Conservation (phyloP, 2,888 invertebrate genomes). For the Alsophila aescularia region DNA sequence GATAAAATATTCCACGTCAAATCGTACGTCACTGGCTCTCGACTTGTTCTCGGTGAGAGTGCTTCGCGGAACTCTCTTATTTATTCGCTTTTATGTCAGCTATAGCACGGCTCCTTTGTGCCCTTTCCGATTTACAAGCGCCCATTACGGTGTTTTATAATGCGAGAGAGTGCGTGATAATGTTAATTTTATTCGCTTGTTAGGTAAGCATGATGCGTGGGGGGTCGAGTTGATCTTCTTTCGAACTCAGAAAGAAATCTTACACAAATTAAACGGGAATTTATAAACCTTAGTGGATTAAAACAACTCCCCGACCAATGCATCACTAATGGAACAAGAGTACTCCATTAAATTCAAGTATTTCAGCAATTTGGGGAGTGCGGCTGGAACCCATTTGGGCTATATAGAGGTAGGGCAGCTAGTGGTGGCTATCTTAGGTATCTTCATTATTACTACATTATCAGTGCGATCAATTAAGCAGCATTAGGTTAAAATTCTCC, state of each 20-base stretch:
- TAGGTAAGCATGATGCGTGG: slow-evolving; percentile 33
- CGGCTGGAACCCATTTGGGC: slow-evolving; percentile 64
- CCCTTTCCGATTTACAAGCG: slow-evolving; percentile 67
- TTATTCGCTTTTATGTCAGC: slow-evolving; percentile 79
- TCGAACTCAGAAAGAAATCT: slow-evolving; percentile 25
- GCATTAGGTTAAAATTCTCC: slow-evolving; percentile 77
- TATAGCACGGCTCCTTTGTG: slow-evolving; percentile 70
- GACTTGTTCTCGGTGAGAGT: slow-evolving; percentile 77
- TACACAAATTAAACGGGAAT: slow-evolving; percentile 37
- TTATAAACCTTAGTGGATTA: slow-evolving; percentile 41
- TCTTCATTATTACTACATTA: slow-evolving; percentile 68
- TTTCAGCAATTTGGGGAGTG: slow-evolving; percentile 54
- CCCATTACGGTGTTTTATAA: slow-evolving; percentile 56
- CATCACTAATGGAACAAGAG: slow-evolving; percentile 55
- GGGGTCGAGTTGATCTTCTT: slow-evolving; percentile 19
- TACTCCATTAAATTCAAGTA: slow-evolving; percentile 55
- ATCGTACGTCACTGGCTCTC: slow-evolving; percentile 82
- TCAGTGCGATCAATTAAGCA: slow-evolving; percentile 77
- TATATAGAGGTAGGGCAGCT: slow-evolving; percentile 55
- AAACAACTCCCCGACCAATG: slow-evolving; percentile 39
- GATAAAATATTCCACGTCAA: slow-evolving; percentile 83
- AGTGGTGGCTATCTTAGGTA: slow-evolving; percentile 51
- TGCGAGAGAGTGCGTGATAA: slow-evolving; percentile 42
- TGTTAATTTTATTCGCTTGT: slow-evolving; percentile 46
- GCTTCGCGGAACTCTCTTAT: slow-evolving; percentile 79